Evolutionary conservation across 2,888 invertebrate species (phyloP).

Genomic region (Caenorhabditis sp.): DNA sequence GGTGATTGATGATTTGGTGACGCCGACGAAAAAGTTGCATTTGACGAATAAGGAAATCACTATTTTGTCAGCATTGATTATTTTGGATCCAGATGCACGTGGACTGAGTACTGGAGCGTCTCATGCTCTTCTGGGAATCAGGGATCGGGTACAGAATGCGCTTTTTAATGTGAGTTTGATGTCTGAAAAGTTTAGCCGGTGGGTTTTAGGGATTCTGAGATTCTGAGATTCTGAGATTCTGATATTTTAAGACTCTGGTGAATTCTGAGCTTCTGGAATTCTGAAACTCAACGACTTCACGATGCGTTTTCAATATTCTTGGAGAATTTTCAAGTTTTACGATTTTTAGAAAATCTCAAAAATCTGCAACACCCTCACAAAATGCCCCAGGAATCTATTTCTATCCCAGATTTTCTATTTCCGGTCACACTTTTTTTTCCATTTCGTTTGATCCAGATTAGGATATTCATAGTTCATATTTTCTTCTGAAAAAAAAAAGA

Average conservation of each 20-base stretch:
- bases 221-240: not conserved
- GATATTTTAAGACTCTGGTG: too few relatives aligned
- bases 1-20: slow-evolving; percentile 80
- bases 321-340: not conserved
- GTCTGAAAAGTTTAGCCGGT: too few relatives aligned
- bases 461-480: slow-evolving; percentile 6
- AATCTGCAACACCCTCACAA: not conserved
- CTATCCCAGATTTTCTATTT: slow-evolving; percentile 13
- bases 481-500: slow-evolving; percentile 4
- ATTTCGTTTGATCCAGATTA: slow-evolving; percentile 20
- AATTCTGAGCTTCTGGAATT: too few relatives aligned
- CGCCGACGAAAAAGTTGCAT: slow-evolving; percentile 75
- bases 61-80: slow-evolving; percentile 77
- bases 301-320: too few relatives aligned
- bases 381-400: slow-evolving; percentile 12
- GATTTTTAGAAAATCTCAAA: not conserved
- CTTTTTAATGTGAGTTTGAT: slow-evolving; percentile 74
- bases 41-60: slow-evolving; percentile 77
- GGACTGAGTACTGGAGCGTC: slow-evolving; percentile 63
- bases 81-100: slow-evolving; percentile 77
- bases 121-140: slow-evolving; percentile 69
- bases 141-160: slow-evolving; percentile 80
- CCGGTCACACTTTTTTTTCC: slow-evolving; percentile 32
- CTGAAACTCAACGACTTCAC: too few relatives aligned
- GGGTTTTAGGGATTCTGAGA: not conserved